phyloP scores from a whole-genome alignment of 2,797 vertebrate genomes.

The Pagetopsis macropterus region DNA sequence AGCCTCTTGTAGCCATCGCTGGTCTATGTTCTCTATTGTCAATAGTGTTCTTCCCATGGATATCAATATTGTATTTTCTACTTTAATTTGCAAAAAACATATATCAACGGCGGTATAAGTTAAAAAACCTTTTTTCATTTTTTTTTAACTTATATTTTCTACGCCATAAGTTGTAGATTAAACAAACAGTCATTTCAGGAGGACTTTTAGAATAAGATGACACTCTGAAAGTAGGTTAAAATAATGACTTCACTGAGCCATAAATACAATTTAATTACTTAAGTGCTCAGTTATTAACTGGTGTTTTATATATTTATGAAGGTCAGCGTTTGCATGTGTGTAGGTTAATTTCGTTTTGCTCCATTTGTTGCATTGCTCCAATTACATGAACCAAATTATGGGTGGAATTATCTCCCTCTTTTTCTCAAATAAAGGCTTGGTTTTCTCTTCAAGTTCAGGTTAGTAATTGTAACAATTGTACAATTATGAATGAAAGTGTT shows the following conservation, averaged over 20 bases:
- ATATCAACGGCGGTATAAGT: neutral
- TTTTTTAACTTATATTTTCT: neutral
- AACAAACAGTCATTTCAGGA: neutral
- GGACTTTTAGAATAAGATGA: neutral
- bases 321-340: too few species aligned
- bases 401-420: neutral
- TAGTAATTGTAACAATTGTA: neutral
- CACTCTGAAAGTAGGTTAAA: neutral
- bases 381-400: neutral
- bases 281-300: neutral
- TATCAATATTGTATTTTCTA: too few species aligned
- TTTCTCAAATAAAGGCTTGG: neutral
- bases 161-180: too few species aligned
- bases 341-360: too few species aligned
- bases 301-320: neutral
- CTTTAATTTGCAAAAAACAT: neutral
- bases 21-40: constrained; percentile 35
- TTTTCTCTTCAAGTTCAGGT: neutral
- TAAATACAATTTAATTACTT: neutral
- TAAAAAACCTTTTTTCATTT: neutral
- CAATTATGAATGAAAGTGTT: neutral
- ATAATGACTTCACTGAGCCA: neutral
- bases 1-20: neutral
- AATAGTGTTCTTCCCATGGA: neutral
- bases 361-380: neutral